Conservation (phyloP, 2,888 invertebrate species). For the Ceramica pisi region DNA sequence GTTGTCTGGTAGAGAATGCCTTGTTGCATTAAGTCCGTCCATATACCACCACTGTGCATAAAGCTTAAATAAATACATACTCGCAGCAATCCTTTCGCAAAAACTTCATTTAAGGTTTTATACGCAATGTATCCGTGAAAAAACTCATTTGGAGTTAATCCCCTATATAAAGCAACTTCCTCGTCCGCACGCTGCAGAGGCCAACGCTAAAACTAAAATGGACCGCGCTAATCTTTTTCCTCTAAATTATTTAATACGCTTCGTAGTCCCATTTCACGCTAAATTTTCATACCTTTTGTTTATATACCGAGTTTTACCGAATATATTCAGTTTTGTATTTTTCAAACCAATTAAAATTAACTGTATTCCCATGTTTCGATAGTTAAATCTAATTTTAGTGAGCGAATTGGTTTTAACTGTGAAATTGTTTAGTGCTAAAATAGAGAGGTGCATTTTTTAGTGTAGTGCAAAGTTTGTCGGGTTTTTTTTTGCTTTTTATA, state of each 20-base stretch:
- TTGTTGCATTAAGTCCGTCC: no score
- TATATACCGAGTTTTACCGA: constrained; percentile 15
- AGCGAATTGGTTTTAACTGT: constrained; percentile 12
- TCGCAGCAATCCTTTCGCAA: constrained; percentile 58
- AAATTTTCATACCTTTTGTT: constrained; percentile 60
- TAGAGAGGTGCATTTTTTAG: constrained; percentile 4
- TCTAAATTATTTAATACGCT: constrained; percentile 73
- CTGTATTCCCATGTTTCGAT: constrained; percentile 12
- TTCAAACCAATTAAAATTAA: constrained; percentile 30
- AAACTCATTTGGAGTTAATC: constrained; percentile 82
- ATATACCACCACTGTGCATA: no score
- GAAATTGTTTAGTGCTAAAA: constrained; percentile 33
- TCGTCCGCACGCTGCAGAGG: constrained; percentile 66
- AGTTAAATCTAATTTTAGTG: constrained; percentile 27
- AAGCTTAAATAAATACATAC: no score
- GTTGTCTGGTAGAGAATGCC: no score
- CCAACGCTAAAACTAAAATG: constrained; percentile 69
- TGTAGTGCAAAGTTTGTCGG: not conserved
- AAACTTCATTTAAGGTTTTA: constrained; percentile 63
- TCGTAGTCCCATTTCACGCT: constrained; percentile 41
- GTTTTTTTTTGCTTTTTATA: constrained; percentile 14
- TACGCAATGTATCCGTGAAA: constrained; percentile 69
- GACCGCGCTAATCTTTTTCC: constrained; percentile 71
- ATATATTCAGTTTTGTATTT: constrained; percentile 7
- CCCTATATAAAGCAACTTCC: constrained; percentile 76